These are phyloP conservation scores for Pluvianellus socialis DNA, from an alignment of 2,113 vertebrate genomes.

Conservation along the genomic window DNA sequence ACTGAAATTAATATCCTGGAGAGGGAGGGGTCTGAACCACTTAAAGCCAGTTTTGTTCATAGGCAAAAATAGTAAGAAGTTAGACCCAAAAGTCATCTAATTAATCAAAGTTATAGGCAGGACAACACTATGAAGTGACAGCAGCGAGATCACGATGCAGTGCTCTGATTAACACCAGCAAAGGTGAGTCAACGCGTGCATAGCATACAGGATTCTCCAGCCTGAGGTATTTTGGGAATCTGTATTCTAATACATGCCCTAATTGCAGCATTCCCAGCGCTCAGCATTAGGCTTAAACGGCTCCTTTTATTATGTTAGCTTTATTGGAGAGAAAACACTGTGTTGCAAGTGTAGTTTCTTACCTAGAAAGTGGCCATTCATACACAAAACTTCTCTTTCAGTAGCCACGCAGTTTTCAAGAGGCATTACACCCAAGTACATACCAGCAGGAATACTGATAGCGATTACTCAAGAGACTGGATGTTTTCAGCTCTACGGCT, in stretches of 20 bases:
- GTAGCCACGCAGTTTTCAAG: neutral
- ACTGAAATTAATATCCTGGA: neutral
- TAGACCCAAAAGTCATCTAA: neutral
- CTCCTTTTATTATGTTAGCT: neutral
- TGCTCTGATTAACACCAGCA: neutral
- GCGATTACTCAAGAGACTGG: neutral
- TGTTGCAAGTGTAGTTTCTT: neutral
- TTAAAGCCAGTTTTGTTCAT: neutral
- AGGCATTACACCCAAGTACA: neutral
- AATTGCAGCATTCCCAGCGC: neutral
- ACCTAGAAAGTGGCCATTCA: neutral
- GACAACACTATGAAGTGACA: neutral
- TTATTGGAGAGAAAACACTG: neutral
- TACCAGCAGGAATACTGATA: neutral
- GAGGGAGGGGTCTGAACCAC: neutral
- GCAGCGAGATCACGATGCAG: neutral
- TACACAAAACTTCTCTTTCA: neutral
- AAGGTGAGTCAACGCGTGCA: fast-evolving
- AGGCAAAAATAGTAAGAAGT: neutral
- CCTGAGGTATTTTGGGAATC: neutral
- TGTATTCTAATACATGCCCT: neutral
- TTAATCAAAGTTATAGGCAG: neutral
- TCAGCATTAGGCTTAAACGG: neutral
- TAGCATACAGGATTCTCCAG: neutral
- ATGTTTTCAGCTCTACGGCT: neutral